Conservation (phyloP, 2,113 vertebrate species). For the Sula dactylatra region DNA sequence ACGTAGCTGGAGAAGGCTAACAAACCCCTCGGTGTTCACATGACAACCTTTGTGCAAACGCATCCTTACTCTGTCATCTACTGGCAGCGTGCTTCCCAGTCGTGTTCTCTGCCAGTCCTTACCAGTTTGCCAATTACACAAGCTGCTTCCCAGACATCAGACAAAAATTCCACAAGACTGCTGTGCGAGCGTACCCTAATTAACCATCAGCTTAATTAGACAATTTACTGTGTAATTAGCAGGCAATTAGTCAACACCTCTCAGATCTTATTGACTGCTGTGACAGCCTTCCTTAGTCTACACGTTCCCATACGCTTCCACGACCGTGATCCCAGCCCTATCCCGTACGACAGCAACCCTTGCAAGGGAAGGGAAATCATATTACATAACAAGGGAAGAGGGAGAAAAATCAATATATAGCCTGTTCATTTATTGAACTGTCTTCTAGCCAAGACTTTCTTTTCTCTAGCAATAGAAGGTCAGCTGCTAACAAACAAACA, state of each 20-base stretch:
- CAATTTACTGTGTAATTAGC: constrained; percentile 98
- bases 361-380: constrained; percentile 60
- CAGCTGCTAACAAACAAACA: not conserved
- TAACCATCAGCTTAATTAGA: constrained; percentile 96
- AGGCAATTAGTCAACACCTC: constrained; percentile 94
- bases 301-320: constrained; percentile 80
- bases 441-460: constrained; percentile 41
- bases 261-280: constrained; percentile 91
- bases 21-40: constrained; percentile 70
- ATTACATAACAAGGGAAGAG: constrained; percentile 57
- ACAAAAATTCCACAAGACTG: constrained; percentile 89
- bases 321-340: constrained; percentile 65
- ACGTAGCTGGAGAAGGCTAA: constrained; percentile 62
- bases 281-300: constrained; percentile 86
- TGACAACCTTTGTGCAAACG: constrained; percentile 77
- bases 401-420: constrained; percentile 68
- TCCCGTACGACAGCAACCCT: not conserved
- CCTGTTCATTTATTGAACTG: constrained; percentile 69
- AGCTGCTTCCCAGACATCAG: constrained; percentile 87
- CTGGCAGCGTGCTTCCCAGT: constrained; percentile 73
- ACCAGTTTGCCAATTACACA: constrained; percentile 89
- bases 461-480: not conserved
- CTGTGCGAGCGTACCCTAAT: constrained; percentile 91
- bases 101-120: constrained; percentile 83
- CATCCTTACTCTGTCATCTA: constrained; percentile 77